A percentile compares a stretch with the other conserved stretches of the same genome.
Conservation (phyloP, 2,113 vertebrate genomes). For the Mormyrus lacerda region DNA sequence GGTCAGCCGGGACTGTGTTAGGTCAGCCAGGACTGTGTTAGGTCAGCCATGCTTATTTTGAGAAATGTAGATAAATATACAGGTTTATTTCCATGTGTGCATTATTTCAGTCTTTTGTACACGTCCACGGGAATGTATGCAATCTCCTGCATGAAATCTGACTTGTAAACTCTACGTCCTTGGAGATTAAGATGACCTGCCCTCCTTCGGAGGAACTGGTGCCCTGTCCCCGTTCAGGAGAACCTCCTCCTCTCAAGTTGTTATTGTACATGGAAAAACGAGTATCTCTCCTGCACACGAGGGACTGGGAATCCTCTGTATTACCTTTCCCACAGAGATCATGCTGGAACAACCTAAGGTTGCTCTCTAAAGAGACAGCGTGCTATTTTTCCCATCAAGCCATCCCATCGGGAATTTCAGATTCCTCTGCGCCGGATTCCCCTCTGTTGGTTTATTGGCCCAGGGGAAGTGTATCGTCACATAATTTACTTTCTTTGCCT, state of each 20-base stretch:
- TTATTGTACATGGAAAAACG: neutral
- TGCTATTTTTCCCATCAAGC: constrained; percentile 76
- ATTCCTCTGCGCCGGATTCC: constrained; percentile 68
- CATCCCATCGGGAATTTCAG: constrained; percentile 73
- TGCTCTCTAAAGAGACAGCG: constrained; percentile 53
- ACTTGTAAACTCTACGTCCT: neutral
- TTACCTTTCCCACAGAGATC: constrained; percentile 1
- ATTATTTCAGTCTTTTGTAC: neutral
- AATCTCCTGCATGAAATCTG: neutral
- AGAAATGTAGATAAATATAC: neutral
- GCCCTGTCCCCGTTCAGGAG: neutral
- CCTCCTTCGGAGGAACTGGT: neutral
- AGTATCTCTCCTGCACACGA: neutral
- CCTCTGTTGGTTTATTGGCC: constrained; percentile 69
- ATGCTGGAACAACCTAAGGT: neutral
- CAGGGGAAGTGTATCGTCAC: constrained; percentile 70
- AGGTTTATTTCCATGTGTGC: neutral
- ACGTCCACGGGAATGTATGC: neutral
- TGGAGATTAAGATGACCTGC: neutral
- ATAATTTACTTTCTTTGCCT: constrained; percentile 74
- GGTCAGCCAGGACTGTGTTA: neutral
- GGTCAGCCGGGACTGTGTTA: no score
- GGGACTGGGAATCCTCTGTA: neutral
- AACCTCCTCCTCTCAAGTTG: neutral
- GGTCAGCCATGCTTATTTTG: neutral